Conservation (phyloP, 1,140 invertebrate genomes). For the Hypsibius dujardini region DNA sequence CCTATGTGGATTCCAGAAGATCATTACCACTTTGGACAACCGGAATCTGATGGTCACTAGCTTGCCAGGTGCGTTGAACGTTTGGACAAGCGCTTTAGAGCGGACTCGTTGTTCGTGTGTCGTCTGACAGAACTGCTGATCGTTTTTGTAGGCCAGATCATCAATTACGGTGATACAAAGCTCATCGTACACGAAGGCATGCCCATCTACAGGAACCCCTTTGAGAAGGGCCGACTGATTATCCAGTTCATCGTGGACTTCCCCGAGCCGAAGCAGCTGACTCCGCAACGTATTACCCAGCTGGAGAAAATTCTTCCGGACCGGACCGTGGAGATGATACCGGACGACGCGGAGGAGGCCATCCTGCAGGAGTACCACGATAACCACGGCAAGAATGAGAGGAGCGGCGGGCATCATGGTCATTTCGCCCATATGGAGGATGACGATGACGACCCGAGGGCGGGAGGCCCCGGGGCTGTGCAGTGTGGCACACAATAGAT, state of each 20-base stretch:
- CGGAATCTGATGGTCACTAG: constrained; percentile 69
- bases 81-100: too few relatives aligned
- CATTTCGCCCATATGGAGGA: constrained; percentile 28
- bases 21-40: constrained; percentile 79
- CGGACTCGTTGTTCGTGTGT: background rate
- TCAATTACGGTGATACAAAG: constrained; percentile 75
- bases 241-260: constrained; percentile 82
- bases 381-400: constrained; percentile 1
- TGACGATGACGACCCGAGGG: constrained; percentile 30
- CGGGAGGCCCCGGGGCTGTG: background rate
- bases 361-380: constrained; percentile 36
- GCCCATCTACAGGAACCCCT: constrained; percentile 88
- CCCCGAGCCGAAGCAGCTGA: constrained; percentile 49
- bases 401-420: background rate
- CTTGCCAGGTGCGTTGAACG: constrained; percentile 42
- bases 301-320: constrained; percentile 69
- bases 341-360: constrained; percentile 63
- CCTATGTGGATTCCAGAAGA: constrained; percentile 85
- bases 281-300: constrained; percentile 48
- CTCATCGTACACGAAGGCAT: constrained; percentile 82
- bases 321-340: constrained; percentile 52
- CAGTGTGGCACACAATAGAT: constrained; percentile 16
- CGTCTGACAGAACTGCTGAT: constrained; percentile 12
- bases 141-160: constrained; percentile 46
- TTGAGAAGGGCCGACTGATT: constrained; percentile 81